A percentile compares a stretch with the other conserved stretches of the same genome.
Conservation (phyloP, 2,797 vertebrate species). For the Nyctibius grandis region DNA sequence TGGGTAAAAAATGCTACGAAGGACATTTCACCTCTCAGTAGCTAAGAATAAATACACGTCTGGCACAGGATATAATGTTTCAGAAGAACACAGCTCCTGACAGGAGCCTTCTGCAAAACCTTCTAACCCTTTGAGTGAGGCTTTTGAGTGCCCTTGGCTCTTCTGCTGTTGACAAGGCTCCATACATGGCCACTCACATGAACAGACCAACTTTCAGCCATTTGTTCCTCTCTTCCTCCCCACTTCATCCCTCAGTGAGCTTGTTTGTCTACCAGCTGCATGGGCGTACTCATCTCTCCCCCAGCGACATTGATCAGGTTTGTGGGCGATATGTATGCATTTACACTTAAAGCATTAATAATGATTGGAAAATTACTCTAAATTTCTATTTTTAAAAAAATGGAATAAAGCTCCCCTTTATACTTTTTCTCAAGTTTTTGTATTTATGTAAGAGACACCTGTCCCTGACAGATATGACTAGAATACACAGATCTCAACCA, state of each 20-base stretch:
- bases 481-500: not conserved
- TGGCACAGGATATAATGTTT: not conserved
- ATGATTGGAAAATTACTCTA: not conserved
- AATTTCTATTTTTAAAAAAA: not conserved
- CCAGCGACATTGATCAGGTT: not conserved
- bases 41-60: not conserved
- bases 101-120: not conserved
- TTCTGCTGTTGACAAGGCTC: not conserved
- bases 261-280: not conserved
- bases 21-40: not conserved
- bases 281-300: not conserved
- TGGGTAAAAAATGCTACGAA: not conserved
- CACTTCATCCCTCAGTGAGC: not conserved
- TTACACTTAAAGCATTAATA: not conserved
- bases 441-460: not conserved
- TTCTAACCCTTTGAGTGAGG: not conserved
- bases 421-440: not conserved
- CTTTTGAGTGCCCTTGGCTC: not conserved
- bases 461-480: not conserved
- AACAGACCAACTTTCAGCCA: not conserved
- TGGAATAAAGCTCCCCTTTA: not conserved
- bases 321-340: not conserved
- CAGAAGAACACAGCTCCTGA: not conserved
- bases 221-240: not conserved
- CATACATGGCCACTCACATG: rapidly evolving